Evolutionary conservation across 2,888 invertebrate species (phyloP), one percentile per base, ranked within the genome.

Genomic region (Coelinius sp.): DNA sequence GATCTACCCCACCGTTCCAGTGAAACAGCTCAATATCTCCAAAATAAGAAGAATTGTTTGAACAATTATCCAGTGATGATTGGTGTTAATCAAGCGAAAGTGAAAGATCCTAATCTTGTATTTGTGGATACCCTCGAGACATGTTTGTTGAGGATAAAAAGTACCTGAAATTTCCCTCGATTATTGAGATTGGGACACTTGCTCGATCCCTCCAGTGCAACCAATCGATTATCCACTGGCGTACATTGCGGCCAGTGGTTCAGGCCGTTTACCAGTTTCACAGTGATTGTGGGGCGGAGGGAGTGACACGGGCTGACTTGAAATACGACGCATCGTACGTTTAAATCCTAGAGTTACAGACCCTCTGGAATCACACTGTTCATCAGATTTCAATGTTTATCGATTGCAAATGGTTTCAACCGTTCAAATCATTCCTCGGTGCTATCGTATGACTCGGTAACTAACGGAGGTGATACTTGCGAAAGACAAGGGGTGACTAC

Each of bases 181-280:
- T 31, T 59, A 17, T 59, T 8, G 31, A 20, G 17, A 59, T 35
- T 35, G 17, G 17, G 59, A 56, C 56, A 27, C 27, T 53, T 53
- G n/a, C 14, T 31, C 17, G 59, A 59, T 59, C 59, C 59, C 31
- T 59, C 59, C 20, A 59, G 35, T 59, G 59, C 35, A 17, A 53
- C 27, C 53, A 22, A 59, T 59, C 59, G 59, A 59, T 65, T 65
- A 65, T 65, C 49, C 65, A 63, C 22, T 65, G 44, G 41, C 44
- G 41, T 38, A 65, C 44, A 46, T 41, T 65, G 44, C 65, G 65
- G 46, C 25, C 44, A 46, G 65, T 46, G 65, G 64, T 46, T 63
- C 41, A 46, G 46, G 41, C 35, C 65, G 24, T 49, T 49, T 65
- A 44, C 46, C 49, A 49, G 65, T 22, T 46, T 41, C 65, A 25